A percentile compares a stretch with the other conserved stretches of the same genome.
These are phyloP conservation scores for Subanguina moxae DNA, from an alignment of 1,140 invertebrate species.

Conservation along the genomic window DNA sequence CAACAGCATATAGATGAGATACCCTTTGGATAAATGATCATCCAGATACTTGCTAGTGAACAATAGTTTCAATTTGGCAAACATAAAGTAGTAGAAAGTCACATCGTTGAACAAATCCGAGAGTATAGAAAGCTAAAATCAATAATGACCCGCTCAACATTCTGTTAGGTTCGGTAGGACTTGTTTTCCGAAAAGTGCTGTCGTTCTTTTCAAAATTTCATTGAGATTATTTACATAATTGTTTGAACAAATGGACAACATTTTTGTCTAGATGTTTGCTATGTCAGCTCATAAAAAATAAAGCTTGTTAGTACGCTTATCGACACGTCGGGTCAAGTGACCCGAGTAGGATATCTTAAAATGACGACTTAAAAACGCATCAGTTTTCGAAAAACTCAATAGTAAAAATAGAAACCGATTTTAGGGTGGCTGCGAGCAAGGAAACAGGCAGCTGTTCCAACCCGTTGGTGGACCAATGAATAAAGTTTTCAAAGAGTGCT, in stretches of 20 bases:
- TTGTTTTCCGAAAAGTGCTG: no score
- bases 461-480: constrained; percentile 47
- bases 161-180: no score
- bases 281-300: no score
- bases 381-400: constrained; percentile 16
- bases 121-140: constrained; percentile 34
- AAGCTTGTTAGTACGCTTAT: no score
- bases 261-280: no score
- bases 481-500: constrained; percentile 53
- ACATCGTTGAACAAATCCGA: constrained; percentile 54
- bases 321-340: no score
- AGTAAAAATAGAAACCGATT: constrained; percentile 30
- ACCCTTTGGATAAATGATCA: constrained; percentile 38
- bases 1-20: constrained; percentile 45
- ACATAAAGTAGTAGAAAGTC: constrained; percentile 38
- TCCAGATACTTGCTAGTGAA: constrained; percentile 22
- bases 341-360: no score
- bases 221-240: no score
- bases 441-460: constrained; percentile 31
- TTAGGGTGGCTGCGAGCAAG: constrained; percentile 29
- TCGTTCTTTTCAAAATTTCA: no score
- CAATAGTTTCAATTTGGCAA: constrained; percentile 33
- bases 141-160: no score
- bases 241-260: no score
- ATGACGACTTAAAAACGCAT: no score